A percentile compares a stretch with the other conserved stretches of the same genome.
Evolutionary conservation across 2,113 vertebrate species (phyloP).

Genomic region (Antechinus stuartii): DNA sequence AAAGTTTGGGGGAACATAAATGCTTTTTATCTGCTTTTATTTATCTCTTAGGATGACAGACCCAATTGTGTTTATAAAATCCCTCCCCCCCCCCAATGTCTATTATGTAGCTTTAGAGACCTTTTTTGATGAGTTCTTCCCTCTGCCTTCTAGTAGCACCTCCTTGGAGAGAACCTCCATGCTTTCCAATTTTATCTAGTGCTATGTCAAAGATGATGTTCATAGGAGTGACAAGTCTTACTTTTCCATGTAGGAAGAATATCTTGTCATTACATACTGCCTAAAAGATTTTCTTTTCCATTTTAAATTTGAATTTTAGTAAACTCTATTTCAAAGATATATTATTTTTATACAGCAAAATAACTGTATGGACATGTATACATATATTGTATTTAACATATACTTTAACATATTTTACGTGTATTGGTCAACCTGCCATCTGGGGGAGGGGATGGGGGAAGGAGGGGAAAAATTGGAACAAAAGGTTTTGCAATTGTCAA

Average conservation of each 20-base stretch:
- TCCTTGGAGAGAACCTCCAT: neutral
- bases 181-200: neutral
- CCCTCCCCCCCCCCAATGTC: neutral
- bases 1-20: neutral
- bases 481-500: no score
- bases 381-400: no score
- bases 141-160: neutral
- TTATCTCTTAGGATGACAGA: neutral
- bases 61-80: neutral
- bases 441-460: no score
- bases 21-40: neutral
- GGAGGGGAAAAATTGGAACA: no score
- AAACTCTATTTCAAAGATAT: no score
- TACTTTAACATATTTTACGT: no score
- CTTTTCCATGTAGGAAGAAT: neutral
- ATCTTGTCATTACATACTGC: neutral
- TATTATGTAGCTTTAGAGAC: neutral
- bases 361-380: no score
- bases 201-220: neutral
- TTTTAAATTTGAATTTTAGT: neutral
- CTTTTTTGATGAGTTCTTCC: neutral
- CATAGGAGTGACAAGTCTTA: neutral
- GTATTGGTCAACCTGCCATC: no score
- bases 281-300: neutral
- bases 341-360: no score